Evolutionary conservation across 2,113 vertebrate species (phyloP), one percentile per base, ranked within the genome.

Genomic region (Chroicocephalus ridibundus): DNA sequence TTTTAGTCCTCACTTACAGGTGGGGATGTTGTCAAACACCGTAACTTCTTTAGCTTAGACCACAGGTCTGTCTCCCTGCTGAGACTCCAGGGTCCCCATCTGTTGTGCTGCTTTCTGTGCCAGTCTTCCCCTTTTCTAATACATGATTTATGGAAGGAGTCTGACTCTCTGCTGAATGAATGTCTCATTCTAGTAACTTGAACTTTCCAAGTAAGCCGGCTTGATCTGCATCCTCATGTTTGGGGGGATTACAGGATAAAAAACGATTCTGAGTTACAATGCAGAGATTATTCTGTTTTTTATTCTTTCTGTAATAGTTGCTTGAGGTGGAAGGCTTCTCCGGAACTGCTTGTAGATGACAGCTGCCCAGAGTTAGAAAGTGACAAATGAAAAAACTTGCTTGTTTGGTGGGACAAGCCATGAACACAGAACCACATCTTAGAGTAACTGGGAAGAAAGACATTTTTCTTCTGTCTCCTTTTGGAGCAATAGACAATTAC

Each of bases 381-480:
- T 42, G 86, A 58, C 81, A 93, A 75, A 51, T 64, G 64, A 88
- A 76, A 78, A 88, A 79, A 89, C 40, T 24, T 61, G 12, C n/a
- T 87, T n/a, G 36, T 13, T 72, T 89, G 83, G 46, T 87, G 78
- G 81, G 74, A 91, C 70, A 77, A 87, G 26, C 81, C 5, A 1
- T 15, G 65, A 85, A 76, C 66, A 62, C 78, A 85, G 58, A 87
- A 25, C 74, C 86, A 82, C 72, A 80, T 92, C 64, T 83, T 81
- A 36, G 57, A 71, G 77, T 44, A 11, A 27, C 8, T 58, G 85
- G 66, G 77, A 85, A 89, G 68, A 86, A 89, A 80, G 32, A 18
- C 44, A 6, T 85, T 95, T 69, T 82, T 85, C 83, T 95, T 91
- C 87, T 42, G 46, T 91, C 86, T 93, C 25, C 70, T 91, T 89